Evolutionary conservation across 1,140 invertebrate species (phyloP), one percentile per base, ranked within the genome.

Genomic region (Leptinotarsa defecta): DNA sequence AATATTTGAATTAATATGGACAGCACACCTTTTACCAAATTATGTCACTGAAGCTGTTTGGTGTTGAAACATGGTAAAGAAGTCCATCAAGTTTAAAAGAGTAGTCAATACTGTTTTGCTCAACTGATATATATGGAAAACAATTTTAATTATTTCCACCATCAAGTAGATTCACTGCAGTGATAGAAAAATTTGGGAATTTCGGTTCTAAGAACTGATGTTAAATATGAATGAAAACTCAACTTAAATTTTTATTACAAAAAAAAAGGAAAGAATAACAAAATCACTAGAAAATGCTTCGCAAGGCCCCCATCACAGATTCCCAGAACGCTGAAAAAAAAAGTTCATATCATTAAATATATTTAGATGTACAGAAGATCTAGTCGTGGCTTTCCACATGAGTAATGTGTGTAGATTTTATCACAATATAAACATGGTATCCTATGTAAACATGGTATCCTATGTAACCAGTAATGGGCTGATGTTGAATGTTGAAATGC

Each of bases 221-320:
- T 62, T 43, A 43, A 43, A 43, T 11, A 11, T 43, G 8, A 62
- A 62, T 62, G 20, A 62, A 62, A 62, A 62, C 17, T 62, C 61
- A 13, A 8, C 27, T 65, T 65, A 1, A 24, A 65, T n/a, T 27
- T 65, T 71, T 61, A 24, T 72, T 19, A 72, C 17, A 24, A 49
- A 65, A 71, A 68, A 57, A 68, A 57, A n/a, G 17, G 8, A 62
- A 6, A 62, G 8, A 19, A 69, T 61, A 68, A 52, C 19, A 27
- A 65, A 73, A 48, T 65, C 8, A 57, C 68, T 76, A 78, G 71
- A 78, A 78, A n/a, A 78, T 34, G 62, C 65, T 78, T 62, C 77
- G 67, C 65, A 78, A 74, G 13, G 77, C 76, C 13, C 75, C 73
- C 17, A 78, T 61, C 43, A 78, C 71, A 13, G 74, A 20, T 67